A percentile compares a stretch with the other conserved stretches of the same genome.
phyloP scores from a whole-genome alignment of 2,113 vertebrate species.

The Hippocampus mohnikei region DNA sequence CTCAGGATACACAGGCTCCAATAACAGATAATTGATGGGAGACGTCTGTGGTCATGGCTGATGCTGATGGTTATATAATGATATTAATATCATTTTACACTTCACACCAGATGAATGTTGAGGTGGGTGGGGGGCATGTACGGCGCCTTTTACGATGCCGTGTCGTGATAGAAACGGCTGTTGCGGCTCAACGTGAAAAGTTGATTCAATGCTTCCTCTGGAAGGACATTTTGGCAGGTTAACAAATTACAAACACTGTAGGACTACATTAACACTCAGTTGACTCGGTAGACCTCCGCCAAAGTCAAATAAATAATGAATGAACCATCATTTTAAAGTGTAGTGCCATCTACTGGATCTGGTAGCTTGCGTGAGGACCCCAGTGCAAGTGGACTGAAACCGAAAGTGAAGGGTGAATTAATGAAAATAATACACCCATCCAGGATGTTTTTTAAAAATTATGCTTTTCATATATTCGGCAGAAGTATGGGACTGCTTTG shows the following conservation, averaged over 20 bases:
- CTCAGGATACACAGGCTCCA: conserved; percentile 77
- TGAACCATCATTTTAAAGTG: too few relatives aligned
- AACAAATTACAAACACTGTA: conserved; percentile 56
- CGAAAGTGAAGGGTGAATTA: too few relatives aligned
- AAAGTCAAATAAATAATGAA: too few relatives aligned
- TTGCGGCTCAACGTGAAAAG: conserved; percentile 42
- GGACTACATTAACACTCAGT: not conserved
- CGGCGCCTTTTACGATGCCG: conserved; percentile 55
- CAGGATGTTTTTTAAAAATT: too few relatives aligned
- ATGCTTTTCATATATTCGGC: too few relatives aligned
- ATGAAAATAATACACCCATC: too few relatives aligned
- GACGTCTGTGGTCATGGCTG: conserved; percentile 64
- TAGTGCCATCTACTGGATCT: too few relatives aligned
- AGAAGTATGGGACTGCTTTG: too few relatives aligned
- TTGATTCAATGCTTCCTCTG: conserved; percentile 54
- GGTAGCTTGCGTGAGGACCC: too few relatives aligned
- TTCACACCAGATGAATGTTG: conserved; percentile 59
- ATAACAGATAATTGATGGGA: conserved; percentile 77
- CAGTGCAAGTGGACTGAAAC: too few relatives aligned
- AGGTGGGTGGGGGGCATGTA: conserved; percentile 35
- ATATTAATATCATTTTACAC: conserved; percentile 59
- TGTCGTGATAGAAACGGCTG: conserved; percentile 53
- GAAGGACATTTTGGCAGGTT: conserved; percentile 54
- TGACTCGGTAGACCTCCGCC: not conserved
- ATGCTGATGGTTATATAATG: conserved; percentile 62